Evolutionary conservation across 2,797 vertebrate species (phyloP).

Genomic region (Champsocephalus esox): DNA sequence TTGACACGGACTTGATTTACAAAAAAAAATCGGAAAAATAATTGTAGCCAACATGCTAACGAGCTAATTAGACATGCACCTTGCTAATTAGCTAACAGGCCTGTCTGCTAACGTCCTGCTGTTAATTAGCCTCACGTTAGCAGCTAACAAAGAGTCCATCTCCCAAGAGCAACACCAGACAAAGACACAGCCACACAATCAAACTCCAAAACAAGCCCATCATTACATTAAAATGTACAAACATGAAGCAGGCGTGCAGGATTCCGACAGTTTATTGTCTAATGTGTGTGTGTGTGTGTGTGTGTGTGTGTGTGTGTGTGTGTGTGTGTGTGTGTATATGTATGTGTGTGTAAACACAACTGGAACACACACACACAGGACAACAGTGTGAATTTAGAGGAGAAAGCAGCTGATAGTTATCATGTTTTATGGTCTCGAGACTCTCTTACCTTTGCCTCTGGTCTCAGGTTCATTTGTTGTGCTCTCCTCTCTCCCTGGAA

Average conservation of each 20-base stretch:
- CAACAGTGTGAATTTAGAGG: constrained; percentile 4
- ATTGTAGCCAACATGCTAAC: constrained; percentile 41
- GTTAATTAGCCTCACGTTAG: too few species aligned
- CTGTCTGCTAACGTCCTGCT: too few species aligned
- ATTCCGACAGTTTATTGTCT: constrained; percentile 71
- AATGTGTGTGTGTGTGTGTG: constrained; percentile 2
- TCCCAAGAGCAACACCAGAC: not conserved
- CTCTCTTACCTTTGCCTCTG: constrained; percentile 67
- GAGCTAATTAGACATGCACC: constrained; percentile 49
- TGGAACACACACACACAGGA: constrained; percentile 14
- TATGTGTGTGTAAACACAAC: constrained; percentile 27
- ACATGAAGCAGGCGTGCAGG: constrained; percentile 9
- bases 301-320: not conserved
- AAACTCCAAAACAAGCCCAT: not conserved
- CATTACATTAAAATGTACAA: accelerated
- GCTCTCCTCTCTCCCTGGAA: constrained; percentile 76
- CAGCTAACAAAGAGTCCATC: constrained; percentile 78
- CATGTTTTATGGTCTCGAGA: not conserved
- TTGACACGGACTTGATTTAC: not conserved
- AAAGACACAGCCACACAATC: not conserved
- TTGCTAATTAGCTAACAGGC: constrained; percentile 59
- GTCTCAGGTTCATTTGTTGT: constrained; percentile 71
- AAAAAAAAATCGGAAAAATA: not conserved
- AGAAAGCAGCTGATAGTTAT: not conserved
- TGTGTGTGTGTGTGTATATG: not conserved